A percentile compares a stretch with the other conserved stretches of the same genome.
phyloP scores from a whole-genome alignment of 2,888 invertebrate genomes.

The Lochmaea crataegi region DNA sequence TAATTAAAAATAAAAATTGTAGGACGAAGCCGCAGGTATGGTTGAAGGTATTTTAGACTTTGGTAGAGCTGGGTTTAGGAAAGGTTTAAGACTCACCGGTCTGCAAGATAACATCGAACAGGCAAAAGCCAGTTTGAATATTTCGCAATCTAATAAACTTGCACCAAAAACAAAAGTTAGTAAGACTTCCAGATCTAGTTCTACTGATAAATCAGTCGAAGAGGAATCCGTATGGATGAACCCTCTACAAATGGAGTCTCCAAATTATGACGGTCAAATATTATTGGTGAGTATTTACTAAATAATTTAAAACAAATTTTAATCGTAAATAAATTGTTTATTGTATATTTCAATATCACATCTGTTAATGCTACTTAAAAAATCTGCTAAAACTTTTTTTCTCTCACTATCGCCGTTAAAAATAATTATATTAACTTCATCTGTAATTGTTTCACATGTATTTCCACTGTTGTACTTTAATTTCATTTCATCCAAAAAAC shows the following conservation, averaged over 20 bases:
- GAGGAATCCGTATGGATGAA: constrained; percentile 62
- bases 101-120: constrained; percentile 67
- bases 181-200: constrained; percentile 44
- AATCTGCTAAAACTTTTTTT: constrained; percentile 39
- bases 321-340: constrained; percentile 43
- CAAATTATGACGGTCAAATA: constrained; percentile 59
- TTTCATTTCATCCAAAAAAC: constrained; percentile 54
- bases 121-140: constrained; percentile 48
- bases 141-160: constrained; percentile 34
- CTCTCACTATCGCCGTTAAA: constrained; percentile 43
- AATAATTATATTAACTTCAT: constrained; percentile 51
- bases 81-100: constrained; percentile 71
- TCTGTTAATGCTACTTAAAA: constrained; percentile 42
- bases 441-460: constrained; percentile 44
- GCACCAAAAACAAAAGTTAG: constrained; percentile 42
- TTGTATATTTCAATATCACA: constrained; percentile 42
- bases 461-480: constrained; percentile 54
- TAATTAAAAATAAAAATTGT: constrained; percentile 30
- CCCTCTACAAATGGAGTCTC: constrained; percentile 58
- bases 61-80: constrained; percentile 72
- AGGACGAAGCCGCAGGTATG: constrained; percentile 75
- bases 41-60: constrained; percentile 74
- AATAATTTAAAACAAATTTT: constrained; percentile 9
- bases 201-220: constrained; percentile 49
- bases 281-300: constrained; percentile 52